phyloP scores from a whole-genome alignment of 1,140 invertebrate species.

The Planococcus citri region DNA sequence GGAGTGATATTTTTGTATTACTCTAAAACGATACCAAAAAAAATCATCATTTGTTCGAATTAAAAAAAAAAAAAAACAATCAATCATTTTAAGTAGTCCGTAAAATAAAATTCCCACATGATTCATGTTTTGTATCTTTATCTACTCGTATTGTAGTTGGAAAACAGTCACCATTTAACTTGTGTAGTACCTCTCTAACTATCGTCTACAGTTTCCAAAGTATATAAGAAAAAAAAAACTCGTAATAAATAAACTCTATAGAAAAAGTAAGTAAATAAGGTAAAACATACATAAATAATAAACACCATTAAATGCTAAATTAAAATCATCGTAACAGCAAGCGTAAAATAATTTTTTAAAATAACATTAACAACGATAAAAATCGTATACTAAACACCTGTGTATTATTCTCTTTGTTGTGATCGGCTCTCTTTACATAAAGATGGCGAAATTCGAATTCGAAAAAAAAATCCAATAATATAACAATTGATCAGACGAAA shows the following conservation, averaged over 20 bases:
- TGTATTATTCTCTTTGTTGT: neutral
- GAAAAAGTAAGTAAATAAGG: neutral
- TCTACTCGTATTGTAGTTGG: no score
- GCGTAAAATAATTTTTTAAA: slow-evolving; percentile 14
- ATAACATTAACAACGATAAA: slow-evolving; percentile 16
- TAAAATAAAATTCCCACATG: neutral
- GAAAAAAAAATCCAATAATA: no score
- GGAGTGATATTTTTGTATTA: slow-evolving; percentile 12
- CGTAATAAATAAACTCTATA: neutral
- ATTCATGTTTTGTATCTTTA: neutral
- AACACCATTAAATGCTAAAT: neutral
- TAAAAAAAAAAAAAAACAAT: neutral
- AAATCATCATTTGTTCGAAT: slow-evolving; percentile 16
- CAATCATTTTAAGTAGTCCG: slow-evolving; percentile 10
- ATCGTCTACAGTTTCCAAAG: neutral
- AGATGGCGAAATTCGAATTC: neutral
- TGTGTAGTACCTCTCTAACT: neutral
- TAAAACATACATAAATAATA: neutral
- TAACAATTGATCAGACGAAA: neutral
- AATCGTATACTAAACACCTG: slow-evolving; percentile 14
- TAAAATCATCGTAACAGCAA: slow-evolving; percentile 9
- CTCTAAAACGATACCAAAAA: slow-evolving; percentile 11
- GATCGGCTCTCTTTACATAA: no score
- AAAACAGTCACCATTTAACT: slow-evolving; percentile 15
- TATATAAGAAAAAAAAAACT: neutral